phyloP scores from a whole-genome alignment of 2,888 invertebrate genomes.

The Clistopyga incitator region DNA sequence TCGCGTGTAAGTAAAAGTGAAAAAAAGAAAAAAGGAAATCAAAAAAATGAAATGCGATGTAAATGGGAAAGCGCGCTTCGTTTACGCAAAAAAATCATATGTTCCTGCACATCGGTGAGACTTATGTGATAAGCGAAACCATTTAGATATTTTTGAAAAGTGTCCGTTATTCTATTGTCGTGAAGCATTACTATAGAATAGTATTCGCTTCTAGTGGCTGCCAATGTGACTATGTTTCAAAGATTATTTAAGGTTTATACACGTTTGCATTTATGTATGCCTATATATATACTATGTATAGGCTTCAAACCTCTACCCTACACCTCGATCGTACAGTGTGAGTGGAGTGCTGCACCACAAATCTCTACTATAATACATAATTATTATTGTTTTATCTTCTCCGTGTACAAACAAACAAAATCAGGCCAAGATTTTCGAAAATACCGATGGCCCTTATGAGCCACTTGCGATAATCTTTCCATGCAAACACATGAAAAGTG shows the following conservation, averaged over 20 bases:
- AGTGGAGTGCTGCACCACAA: slow-evolving; percentile 78
- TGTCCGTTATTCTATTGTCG: slow-evolving; percentile 39
- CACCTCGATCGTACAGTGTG: slow-evolving; percentile 77
- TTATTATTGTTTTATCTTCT: slow-evolving; percentile 80
- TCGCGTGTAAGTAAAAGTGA: slow-evolving; percentile 13
- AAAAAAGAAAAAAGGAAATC: background rate
- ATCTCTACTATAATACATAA: slow-evolving; percentile 84
- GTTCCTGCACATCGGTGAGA: slow-evolving; percentile 46
- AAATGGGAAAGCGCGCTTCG: background rate
- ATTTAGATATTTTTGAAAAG: slow-evolving; percentile 17
- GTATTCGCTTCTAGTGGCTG: slow-evolving; percentile 64
- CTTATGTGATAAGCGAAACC: slow-evolving; percentile 6
- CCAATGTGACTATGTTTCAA: slow-evolving; percentile 57
- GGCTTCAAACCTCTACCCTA: slow-evolving; percentile 44
- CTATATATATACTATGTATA: slow-evolving; percentile 29
- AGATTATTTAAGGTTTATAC: slow-evolving; percentile 41
- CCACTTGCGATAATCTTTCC: slow-evolving; percentile 38
- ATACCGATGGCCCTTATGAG: slow-evolving; percentile 25
- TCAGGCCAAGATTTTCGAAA: slow-evolving; percentile 74
- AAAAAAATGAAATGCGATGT: background rate
- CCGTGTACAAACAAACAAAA: slow-evolving; percentile 70
- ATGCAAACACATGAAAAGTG: slow-evolving; percentile 48
- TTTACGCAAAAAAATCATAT: slow-evolving; percentile 22
- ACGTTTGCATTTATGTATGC: slow-evolving; percentile 47
- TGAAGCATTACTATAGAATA: slow-evolving; percentile 40